Conservation (phyloP, 2,113 vertebrate species). For the Engystomops pustulosus region DNA sequence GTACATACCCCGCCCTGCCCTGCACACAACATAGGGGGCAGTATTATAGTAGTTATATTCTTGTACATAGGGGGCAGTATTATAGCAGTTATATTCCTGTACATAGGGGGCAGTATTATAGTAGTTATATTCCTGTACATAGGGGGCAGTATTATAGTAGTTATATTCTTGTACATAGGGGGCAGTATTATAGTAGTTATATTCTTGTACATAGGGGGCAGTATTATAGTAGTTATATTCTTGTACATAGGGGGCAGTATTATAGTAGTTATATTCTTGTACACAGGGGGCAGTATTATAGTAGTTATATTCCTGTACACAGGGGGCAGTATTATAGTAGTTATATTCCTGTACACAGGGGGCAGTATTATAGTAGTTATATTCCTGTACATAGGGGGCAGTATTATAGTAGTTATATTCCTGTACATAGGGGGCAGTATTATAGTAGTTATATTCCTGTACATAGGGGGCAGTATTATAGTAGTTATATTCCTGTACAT, state of each 20-base stretch:
- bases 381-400: neutral
- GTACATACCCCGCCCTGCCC: slow-evolving; percentile 76
- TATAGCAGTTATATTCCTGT: slow-evolving; percentile 11
- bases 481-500: neutral
- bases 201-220: slow-evolving; percentile 5
- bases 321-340: neutral
- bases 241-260: neutral
- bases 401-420: slow-evolving; percentile 16
- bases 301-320: neutral
- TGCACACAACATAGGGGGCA: neutral
- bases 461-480: neutral
- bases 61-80: neutral
- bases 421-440: neutral
- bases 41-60: slow-evolving; percentile 2
- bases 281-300: neutral
- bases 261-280: neutral
- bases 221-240: slow-evolving; percentile 1
- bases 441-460: neutral
- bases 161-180: neutral
- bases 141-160: neutral
- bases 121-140: neutral
- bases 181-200: slow-evolving; percentile 11
- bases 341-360: neutral
- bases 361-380: neutral
- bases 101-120: neutral